Conservation (phyloP, 2,113 vertebrate species). For the Vanacampus margaritifer region DNA sequence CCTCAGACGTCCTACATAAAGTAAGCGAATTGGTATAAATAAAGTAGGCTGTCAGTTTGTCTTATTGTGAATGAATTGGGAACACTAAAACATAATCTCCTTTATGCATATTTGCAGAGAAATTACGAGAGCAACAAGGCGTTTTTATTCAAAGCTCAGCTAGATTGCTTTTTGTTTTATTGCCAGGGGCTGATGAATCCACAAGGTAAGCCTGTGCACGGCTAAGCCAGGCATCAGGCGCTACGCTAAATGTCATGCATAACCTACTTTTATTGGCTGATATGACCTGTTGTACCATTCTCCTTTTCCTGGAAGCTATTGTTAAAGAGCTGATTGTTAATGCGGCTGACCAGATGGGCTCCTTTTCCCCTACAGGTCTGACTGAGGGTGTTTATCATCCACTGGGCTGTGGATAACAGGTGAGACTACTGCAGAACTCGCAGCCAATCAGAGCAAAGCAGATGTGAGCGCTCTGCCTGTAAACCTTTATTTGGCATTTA, state of each 20-base stretch:
- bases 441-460: constrained; percentile 60
- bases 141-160: constrained; percentile 51
- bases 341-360: constrained; percentile 76
- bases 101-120: constrained; percentile 40
- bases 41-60: constrained; percentile 14
- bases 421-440: constrained; percentile 61
- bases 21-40: constrained; percentile 7
- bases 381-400: constrained; percentile 74
- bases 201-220: constrained; percentile 56
- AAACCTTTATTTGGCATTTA: constrained; percentile 75
- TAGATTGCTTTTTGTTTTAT: constrained; percentile 75
- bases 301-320: constrained; percentile 66
- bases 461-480: constrained; percentile 64
- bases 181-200: constrained; percentile 50
- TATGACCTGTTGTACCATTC: constrained; percentile 72
- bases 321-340: constrained; percentile 77
- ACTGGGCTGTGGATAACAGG: constrained; percentile 73
- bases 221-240: constrained; percentile 56
- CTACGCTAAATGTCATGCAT: constrained; percentile 78
- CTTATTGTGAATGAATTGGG: constrained; percentile 26
- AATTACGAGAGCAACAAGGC: constrained; percentile 43
- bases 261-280: constrained; percentile 77
- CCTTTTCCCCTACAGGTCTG: constrained; percentile 66
- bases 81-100: constrained; percentile 33
- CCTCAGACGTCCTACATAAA: not conserved